Evolutionary conservation across 2,888 invertebrate species (phyloP), one percentile per base, ranked within the genome.

Genomic region (Agrotis segetum): DNA sequence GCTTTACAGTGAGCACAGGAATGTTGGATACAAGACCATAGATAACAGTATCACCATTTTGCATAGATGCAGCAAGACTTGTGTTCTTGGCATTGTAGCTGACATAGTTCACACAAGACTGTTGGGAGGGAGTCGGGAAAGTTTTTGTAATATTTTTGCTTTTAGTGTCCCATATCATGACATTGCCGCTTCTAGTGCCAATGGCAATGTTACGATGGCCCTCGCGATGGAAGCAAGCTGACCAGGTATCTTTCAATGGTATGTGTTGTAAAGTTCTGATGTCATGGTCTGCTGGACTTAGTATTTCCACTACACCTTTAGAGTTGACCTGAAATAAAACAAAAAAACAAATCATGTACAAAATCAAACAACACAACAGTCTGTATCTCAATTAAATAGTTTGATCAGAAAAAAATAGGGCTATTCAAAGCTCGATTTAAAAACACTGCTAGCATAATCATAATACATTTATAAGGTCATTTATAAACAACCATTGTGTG

Each of bases 1-100:
- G 87, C 84, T 94, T 96, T 13, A 96, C 91, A 49, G 94, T 95
- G 69, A 92, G 83, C 1, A 96, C 91, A 64, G 95, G 94, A 84
- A 95, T 95, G 85, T 96, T 96, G 4, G 96, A 95, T 0, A 94
- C 93, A n/a, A 96, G 90, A n/a, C 96, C 93, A 69, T 96, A 96
- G 47, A 96, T 93, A 3, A 95, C 85, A 0, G 96, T 96, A n/a
- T 96, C 96, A 13, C 96, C 96, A 87, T 94, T 96, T 44, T 93
- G 92, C 91, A 95, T 93, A 9, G 94, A 89, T 11, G 96, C 96
- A 11, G 96, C 96, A 49, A 96, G 84, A 85, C 92, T 95, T 24
- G 94, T 95, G 77, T 96, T 96, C 85, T 95, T 96, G 9, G 95
- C 90, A 88, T 96, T 96, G 74, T 93, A 96, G 80, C 96, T 96